phyloP scores from a whole-genome alignment of 2,113 vertebrate genomes.

The Candoia aspera region DNA sequence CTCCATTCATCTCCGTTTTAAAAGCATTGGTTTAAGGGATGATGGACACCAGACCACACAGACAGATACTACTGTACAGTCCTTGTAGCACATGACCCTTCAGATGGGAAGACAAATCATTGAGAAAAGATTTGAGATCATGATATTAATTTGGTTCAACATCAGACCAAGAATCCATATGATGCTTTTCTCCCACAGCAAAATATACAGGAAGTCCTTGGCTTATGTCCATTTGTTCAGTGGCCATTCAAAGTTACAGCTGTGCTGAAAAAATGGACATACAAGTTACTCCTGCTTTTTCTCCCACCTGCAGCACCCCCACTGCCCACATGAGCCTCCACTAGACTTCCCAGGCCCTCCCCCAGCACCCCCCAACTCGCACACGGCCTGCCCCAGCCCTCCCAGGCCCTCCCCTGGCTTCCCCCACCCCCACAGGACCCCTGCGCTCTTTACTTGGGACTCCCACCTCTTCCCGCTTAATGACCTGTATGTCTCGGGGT shows the following conservation, averaged over 20 bases:
- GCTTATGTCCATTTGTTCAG: neutral
- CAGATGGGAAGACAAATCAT: conserved; percentile 26
- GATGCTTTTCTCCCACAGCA: neutral
- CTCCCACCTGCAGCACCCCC: too few species aligned
- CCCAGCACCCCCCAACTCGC: too few species aligned
- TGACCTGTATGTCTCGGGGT: too few species aligned
- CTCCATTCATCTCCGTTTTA: conserved; percentile 36
- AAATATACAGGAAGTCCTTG: conserved; percentile 37
- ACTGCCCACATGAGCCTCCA: too few species aligned
- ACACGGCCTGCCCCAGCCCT: too few species aligned
- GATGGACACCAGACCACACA: neutral
- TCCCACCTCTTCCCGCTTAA: too few species aligned
- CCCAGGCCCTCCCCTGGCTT: too few species aligned
- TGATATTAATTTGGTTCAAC: conserved; percentile 39
- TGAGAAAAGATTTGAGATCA: conserved; percentile 40
- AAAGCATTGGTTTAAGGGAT: conserved; percentile 23
- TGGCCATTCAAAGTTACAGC: neutral
- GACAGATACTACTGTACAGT: conserved; percentile 44
- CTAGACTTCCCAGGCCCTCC: too few species aligned
- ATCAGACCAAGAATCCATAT: neutral
- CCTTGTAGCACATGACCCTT: conserved; percentile 15
- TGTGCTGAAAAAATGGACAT: neutral
- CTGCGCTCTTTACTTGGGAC: too few species aligned
- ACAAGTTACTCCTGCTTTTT: too few species aligned
- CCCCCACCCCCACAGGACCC: too few species aligned